Evolutionary conservation across 53 echinoderm and acorn worm species (phyloP), one percentile per base, ranked within the genome.

Genomic region (Luidia sarsii): DNA sequence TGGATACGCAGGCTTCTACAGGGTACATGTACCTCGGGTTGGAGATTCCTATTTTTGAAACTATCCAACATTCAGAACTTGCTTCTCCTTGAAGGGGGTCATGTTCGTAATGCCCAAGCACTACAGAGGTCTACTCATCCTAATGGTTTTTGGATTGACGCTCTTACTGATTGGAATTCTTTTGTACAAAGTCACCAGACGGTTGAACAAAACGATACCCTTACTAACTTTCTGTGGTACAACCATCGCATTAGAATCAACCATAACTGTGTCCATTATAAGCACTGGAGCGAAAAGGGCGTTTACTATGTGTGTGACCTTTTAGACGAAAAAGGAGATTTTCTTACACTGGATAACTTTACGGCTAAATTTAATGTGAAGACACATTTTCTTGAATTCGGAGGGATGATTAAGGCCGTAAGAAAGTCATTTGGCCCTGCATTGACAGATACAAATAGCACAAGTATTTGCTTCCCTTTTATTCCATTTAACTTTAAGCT

Each of bases 71-170:
- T 53, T 4, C 7, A 53, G 7, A 6, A 53, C 20, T 28, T 3
- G 3, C 32, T 62, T 11, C 19, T 62, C 20, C 14, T 62, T 14
- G 63, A 62, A 30, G 63, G 63, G 11, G 63, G 63, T 1, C 4
- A 30, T 64, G 13, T 15, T n/a, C 36, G 16, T 53, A 35, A 33
- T 64, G 22, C 22, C 10, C 64, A 34, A 6, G 15, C 33, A 34
- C 22, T 64, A 32, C 32, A 37, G 15, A 18, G 13, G 64, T 32
- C n/a, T 15, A 34, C 33, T 31, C 53, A 53, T 18, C 53, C 53
- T 33, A 64, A 29, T 35, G 34, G 35, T 33, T 64, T 64, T 3
- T n/a, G 31, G 64, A 53, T 64, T 16, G 64, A 64, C 35, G 64
- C n/a, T 16, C 36, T 36, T 16, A 64, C 11, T 62, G 63, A 28